phyloP scores from a whole-genome alignment of 64 coral and sea anemone species.

The Pocillopora damicornis region DNA sequence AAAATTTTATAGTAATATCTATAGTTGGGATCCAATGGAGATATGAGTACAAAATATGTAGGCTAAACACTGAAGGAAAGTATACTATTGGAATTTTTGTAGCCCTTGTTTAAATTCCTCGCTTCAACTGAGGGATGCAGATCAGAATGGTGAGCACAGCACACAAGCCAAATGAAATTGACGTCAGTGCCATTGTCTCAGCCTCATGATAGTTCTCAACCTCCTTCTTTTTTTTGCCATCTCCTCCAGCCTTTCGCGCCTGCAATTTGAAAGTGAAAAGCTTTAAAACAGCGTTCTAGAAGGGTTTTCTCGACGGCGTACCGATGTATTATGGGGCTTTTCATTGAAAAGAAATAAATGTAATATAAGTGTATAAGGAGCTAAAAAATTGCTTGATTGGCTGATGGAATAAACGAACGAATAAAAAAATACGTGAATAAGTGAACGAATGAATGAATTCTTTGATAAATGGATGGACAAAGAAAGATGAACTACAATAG shows the following conservation, averaged over 20 bases:
- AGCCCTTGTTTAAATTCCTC: neutral
- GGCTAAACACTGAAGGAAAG: neutral
- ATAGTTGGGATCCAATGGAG: neutral
- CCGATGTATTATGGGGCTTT: too few species aligned
- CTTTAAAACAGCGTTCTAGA: too few species aligned
- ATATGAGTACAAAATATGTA: too few species aligned
- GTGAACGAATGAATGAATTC: too few species aligned
- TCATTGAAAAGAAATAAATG: too few species aligned
- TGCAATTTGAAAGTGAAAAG: neutral
- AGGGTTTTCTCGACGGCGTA: too few species aligned
- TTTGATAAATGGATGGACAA: too few species aligned
- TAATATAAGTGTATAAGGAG: too few species aligned
- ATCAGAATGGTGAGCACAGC: constrained; percentile 46
- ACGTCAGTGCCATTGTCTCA: constrained; percentile 61
- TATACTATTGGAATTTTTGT: neutral
- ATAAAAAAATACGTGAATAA: too few species aligned
- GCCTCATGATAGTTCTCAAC: constrained; percentile 49
- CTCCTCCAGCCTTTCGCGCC: constrained; percentile 14
- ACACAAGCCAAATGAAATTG: constrained; percentile 53
- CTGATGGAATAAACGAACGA: too few species aligned
- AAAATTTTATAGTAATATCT: neutral
- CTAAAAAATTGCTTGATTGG: too few species aligned
- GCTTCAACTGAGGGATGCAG: constrained; percentile 44
- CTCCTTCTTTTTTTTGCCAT: constrained; percentile 10
- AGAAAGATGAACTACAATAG: too few species aligned